Conservation (phyloP, 2,888 invertebrate species). For the Dryobota labecula region DNA sequence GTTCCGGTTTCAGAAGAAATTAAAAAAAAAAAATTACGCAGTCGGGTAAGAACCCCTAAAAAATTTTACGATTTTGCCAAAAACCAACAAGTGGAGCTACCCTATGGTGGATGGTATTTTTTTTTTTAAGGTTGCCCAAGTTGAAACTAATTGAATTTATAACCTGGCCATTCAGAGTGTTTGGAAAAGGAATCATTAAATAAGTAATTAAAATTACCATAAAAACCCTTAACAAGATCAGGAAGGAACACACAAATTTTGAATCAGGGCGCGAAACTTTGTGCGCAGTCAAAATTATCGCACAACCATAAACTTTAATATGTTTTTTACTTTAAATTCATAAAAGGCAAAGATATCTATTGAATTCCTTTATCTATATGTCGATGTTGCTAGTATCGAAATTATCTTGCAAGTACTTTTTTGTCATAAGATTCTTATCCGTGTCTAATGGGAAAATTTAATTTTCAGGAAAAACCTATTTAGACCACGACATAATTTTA, state of each 20-base stretch:
- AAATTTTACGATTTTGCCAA: not conserved
- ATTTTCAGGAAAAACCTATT: not conserved
- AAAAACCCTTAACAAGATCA: not conserved
- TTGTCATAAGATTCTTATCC: not conserved
- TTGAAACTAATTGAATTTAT: not conserved
- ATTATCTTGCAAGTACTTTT: not conserved
- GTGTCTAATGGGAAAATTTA: fast-evolving
- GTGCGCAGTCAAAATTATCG: not conserved
- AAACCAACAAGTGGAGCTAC: not conserved
- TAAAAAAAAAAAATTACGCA: too few species aligned
- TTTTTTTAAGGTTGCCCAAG: too few species aligned
- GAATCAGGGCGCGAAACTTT: not conserved
- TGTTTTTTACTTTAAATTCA: not conserved
- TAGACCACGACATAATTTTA: too few species aligned
- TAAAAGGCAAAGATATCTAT: not conserved
- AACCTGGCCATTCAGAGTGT: not conserved
- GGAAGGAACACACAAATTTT: not conserved
- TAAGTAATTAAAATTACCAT: not conserved
- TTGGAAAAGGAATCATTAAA: not conserved
- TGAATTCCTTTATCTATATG: not conserved
- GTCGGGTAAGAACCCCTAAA: not conserved
- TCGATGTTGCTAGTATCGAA: not conserved
- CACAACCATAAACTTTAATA: not conserved
- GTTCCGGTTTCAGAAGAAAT: not conserved
- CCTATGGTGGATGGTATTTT: too few species aligned